Percentiles rank a stretch among this genome's conserved stretches.
phyloP scores from a whole-genome alignment of 2,888 invertebrate species.

The Eristalis arbustorum region DNA sequence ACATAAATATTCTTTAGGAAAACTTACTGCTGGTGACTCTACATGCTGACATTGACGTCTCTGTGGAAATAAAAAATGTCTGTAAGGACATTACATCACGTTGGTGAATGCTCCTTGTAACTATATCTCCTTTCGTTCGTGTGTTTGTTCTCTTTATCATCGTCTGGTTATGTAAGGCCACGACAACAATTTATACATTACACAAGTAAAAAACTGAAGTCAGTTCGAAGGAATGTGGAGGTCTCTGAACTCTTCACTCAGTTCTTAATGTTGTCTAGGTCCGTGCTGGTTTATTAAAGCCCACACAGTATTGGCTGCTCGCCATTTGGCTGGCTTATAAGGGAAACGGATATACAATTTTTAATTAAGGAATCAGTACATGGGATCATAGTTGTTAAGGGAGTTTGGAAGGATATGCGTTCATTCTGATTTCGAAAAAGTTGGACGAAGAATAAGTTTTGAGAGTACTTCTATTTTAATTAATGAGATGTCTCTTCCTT shows the following conservation, averaged over 20 bases:
- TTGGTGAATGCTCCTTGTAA: conserved; percentile 18
- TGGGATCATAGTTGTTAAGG: background rate
- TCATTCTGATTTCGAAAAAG: conserved; percentile 8
- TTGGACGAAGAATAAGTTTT: too few species aligned
- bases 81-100: conserved; percentile 58
- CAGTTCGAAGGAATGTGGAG: conserved; percentile 19
- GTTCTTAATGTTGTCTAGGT: conserved; percentile 21
- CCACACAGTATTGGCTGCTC: conserved; percentile 42
- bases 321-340: conserved; percentile 48
- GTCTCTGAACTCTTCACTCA: conserved; percentile 57
- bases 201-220: conserved; percentile 35
- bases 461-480: too few species aligned
- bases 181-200: conserved; percentile 50
- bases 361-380: conserved; percentile 52
- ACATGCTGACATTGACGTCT: conserved; percentile 66
- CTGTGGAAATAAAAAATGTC: conserved; percentile 38
- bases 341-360: conserved; percentile 37
- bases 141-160: conserved; percentile 29
- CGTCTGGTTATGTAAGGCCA: conserved; percentile 46
- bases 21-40: conserved; percentile 46
- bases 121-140: background rate
- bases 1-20: conserved; percentile 59
- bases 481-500: too few species aligned
- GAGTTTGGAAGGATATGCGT: conserved; percentile 1
- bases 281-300: conserved; percentile 54